Evolutionary conservation across 2,113 vertebrate species (phyloP).

Genomic region (Eurypyga helias): DNA sequence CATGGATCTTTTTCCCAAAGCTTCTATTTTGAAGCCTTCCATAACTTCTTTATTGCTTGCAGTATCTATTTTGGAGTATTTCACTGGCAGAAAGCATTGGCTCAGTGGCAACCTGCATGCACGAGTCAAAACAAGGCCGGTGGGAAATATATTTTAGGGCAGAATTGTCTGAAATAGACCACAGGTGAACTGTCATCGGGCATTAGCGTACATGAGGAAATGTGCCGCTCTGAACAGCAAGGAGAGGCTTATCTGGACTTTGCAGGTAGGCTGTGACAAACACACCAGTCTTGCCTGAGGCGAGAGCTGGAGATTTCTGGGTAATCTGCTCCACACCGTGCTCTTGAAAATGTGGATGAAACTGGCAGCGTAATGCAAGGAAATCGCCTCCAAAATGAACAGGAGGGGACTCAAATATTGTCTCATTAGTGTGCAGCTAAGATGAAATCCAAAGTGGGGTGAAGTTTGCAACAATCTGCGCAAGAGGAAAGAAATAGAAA

Average conservation of each 20-base stretch:
- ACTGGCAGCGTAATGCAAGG: not conserved
- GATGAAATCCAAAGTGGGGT: not conserved
- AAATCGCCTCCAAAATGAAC: not conserved
- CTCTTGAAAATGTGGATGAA: not conserved
- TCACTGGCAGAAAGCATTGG: not conserved
- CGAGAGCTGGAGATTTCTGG: not conserved
- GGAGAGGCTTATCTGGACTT: slow-evolving; percentile 27
- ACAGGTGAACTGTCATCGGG: not conserved
- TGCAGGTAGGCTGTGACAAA: slow-evolving; percentile 19
- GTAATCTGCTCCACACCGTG: not conserved
- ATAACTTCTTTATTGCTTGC: not conserved
- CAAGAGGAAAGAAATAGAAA: not conserved
- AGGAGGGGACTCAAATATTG: not conserved
- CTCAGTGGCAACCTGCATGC: not conserved
- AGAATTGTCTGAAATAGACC: not conserved
- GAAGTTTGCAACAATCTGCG: not conserved
- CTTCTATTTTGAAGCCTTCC: not conserved
- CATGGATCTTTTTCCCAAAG: not conserved
- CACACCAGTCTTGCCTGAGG: not conserved
- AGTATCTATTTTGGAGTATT: not conserved
- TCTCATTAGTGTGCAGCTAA: not conserved
- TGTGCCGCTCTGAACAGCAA: not conserved
- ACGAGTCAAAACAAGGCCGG: not conserved
- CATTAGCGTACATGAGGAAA: not conserved
- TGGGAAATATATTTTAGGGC: not conserved